These are phyloP conservation scores for Conger conger DNA, from an alignment of 2,113 vertebrate genomes.

Conservation along the genomic window DNA sequence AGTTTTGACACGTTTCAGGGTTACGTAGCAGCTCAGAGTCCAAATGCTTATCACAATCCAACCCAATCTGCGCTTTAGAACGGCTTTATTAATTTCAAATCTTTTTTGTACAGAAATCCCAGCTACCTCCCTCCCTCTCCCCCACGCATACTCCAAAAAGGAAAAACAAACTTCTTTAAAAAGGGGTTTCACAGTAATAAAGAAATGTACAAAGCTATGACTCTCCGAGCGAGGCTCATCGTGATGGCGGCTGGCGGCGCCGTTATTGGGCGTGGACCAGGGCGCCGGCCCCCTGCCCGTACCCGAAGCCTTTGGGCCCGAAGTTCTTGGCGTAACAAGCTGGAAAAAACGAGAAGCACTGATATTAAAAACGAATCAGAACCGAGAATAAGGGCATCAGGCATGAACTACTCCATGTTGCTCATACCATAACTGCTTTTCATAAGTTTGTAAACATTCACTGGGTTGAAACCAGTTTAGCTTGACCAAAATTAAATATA, in stretches of 20 bases:
- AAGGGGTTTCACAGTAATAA: neutral
- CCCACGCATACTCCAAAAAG: neutral
- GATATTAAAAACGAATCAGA: neutral
- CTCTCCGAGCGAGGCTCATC: neutral
- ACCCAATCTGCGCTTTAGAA: neutral
- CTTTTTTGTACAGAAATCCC: constrained; percentile 18
- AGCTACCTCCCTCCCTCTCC: neutral
- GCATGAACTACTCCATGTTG: too few relatives aligned
- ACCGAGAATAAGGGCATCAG: too few relatives aligned
- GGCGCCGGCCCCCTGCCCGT: constrained; percentile 78
- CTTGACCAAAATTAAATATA: too few relatives aligned
- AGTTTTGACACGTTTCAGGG: neutral
- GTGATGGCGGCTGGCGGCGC: neutral
- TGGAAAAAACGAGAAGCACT: constrained; percentile 41
- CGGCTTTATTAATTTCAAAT: constrained; percentile 27
- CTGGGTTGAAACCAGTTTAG: too few relatives aligned
- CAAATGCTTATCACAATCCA: neutral
- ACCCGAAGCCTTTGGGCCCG: constrained; percentile 81
- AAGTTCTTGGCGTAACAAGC: constrained; percentile 84
- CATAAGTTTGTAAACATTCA: too few relatives aligned
- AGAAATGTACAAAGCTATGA: constrained; percentile 21
- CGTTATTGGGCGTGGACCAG: constrained; percentile 77
- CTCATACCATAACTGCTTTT: too few relatives aligned
- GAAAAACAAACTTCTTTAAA: neutral
- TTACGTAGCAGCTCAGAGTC: neutral